These are phyloP conservation scores for Caenorhabditis doughertyi DNA, from an alignment of 2,888 invertebrate genomes.

Conservation along the genomic window DNA sequence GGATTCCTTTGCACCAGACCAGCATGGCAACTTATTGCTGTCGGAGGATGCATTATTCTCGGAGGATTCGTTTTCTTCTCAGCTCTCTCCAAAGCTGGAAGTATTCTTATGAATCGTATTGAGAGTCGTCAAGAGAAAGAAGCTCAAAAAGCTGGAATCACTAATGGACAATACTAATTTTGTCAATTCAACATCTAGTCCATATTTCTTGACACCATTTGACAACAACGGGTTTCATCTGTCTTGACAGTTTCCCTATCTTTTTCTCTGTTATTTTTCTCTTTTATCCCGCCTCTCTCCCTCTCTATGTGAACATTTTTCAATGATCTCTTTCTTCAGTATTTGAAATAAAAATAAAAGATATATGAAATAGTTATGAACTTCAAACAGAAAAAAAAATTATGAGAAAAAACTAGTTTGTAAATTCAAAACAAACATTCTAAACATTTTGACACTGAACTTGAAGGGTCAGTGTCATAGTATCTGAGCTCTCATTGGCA, in stretches of 20 bases:
- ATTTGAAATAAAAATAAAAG: slow-evolving; percentile 31
- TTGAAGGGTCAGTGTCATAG: not conserved
- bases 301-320: slow-evolving; percentile 28
- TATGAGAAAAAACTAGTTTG: too few species aligned
- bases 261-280: not conserved
- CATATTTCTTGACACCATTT: not conserved
- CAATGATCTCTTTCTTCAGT: slow-evolving; percentile 39
- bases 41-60: slow-evolving; percentile 63
- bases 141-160: slow-evolving; percentile 51
- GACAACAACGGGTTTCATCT: slow-evolving; percentile 17
- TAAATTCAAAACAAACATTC: too few species aligned
- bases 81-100: slow-evolving; percentile 63
- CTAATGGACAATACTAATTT: slow-evolving; percentile 28
- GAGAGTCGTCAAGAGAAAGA: slow-evolving; percentile 60
- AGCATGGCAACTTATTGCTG: slow-evolving; percentile 70
- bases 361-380: not conserved
- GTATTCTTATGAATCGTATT: slow-evolving; percentile 63
- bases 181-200: not conserved
- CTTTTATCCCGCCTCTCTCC: not conserved
- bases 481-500: not conserved
- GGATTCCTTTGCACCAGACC: slow-evolving; percentile 76
- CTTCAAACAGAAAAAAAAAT: not conserved
- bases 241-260: not conserved
- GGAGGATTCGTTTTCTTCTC: slow-evolving; percentile 72
- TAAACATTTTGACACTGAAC: not conserved